These are phyloP conservation scores for Chrysocyon brachyurus DNA, from an alignment of 2,797 vertebrate species.

Conservation along the genomic window DNA sequence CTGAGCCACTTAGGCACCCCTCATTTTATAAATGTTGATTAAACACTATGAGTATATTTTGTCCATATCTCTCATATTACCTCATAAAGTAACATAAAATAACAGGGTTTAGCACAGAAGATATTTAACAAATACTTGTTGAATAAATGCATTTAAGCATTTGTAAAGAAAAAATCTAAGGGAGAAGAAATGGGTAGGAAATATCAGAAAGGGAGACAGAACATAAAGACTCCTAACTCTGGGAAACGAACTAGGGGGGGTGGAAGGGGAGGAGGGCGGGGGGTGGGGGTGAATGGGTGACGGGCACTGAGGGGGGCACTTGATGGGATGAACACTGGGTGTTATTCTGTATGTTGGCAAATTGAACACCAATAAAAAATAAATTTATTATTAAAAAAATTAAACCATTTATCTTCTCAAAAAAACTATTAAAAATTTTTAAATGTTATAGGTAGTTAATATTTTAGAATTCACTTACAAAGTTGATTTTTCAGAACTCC, in stretches of 20 bases:
- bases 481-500: neutral
- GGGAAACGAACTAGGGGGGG: no score
- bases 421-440: neutral
- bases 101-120: neutral
- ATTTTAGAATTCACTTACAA: neutral
- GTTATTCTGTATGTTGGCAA: no score
- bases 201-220: no score
- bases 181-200: no score
- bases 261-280: no score
- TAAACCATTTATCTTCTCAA: no score
- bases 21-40: neutral
- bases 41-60: neutral
- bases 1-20: neutral
- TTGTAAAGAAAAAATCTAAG: neutral
- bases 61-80: neutral
- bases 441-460: neutral
- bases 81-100: neutral
- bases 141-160: neutral
- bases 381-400: no score
- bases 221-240: no score
- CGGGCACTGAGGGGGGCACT: no score
- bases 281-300: no score
- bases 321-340: no score
- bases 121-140: neutral
- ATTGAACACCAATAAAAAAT: no score